These are phyloP conservation scores for Dryocosmus kuriphilus DNA, from an alignment of 2,888 invertebrate genomes.

Conservation along the genomic window DNA sequence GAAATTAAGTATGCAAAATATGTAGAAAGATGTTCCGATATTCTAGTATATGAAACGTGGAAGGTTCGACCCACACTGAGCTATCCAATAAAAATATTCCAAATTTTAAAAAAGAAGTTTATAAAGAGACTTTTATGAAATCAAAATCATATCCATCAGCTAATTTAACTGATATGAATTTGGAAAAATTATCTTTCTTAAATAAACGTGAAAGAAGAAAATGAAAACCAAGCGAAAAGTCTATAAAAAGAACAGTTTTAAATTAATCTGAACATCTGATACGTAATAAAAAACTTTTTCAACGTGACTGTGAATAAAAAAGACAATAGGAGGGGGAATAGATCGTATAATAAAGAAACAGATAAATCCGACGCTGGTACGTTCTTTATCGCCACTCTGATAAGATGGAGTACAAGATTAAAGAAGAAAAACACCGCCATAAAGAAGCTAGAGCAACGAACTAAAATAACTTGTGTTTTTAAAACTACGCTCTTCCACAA, in stretches of 20 bases:
- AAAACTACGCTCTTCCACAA: conserved; percentile 1
- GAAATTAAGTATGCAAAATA: not conserved
- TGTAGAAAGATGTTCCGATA: not conserved
- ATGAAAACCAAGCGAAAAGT: not conserved
- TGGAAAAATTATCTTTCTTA: too few relatives aligned
- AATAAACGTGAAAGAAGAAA: not conserved
- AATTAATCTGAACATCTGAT: conserved; percentile 7
- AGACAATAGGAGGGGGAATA: conserved; percentile 28
- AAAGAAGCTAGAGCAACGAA: conserved; percentile 7
- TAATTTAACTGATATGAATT: too few relatives aligned
- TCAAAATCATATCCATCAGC: too few relatives aligned
- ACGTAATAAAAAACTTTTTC: not conserved
- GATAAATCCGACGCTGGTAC: conserved; percentile 31
- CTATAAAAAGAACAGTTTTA: not conserved
- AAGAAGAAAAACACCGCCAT: not conserved
- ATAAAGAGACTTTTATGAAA: too few relatives aligned
- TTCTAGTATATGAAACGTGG: not conserved
- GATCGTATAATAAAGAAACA: conserved; percentile 14
- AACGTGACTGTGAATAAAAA: conserved; percentile 11
- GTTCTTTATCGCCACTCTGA: conserved; percentile 58
- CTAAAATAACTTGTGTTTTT: not conserved
- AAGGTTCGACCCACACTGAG: not conserved
- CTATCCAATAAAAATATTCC: too few relatives aligned
- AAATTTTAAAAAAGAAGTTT: too few relatives aligned
- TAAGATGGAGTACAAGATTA: conserved; percentile 52